These are phyloP conservation scores for Pangasius mekongensis DNA, from an alignment of 2,797 vertebrate species.

Conservation along the genomic window DNA sequence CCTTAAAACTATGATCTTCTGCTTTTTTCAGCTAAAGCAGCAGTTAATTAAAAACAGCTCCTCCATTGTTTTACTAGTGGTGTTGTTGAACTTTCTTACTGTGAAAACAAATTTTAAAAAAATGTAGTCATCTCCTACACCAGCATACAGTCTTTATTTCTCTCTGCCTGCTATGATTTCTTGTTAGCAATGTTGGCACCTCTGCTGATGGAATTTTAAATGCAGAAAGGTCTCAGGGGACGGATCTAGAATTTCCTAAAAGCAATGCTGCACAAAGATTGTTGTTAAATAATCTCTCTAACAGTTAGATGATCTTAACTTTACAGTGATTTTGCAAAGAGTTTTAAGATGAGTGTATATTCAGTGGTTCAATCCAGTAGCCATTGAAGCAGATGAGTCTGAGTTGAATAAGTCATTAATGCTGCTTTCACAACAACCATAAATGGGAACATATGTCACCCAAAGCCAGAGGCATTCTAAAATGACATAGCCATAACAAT, in stretches of 20 bases:
- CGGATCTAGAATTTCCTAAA: not conserved
- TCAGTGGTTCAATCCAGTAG: slow-evolving; percentile 29
- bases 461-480: slow-evolving; percentile 45
- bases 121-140: not conserved
- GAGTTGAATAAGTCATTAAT: slow-evolving; percentile 36
- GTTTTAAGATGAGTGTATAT: slow-evolving; percentile 20
- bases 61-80: not conserved
- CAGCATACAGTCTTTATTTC: not conserved
- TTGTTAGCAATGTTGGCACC: slow-evolving; percentile 1
- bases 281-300: not conserved
- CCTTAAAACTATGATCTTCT: not conserved
- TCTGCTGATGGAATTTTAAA: slow-evolving; percentile 18
- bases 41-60: not conserved
- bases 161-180: not conserved
- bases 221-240: not conserved
- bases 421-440: slow-evolving; percentile 34
- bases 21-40: not conserved
- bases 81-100: not conserved
- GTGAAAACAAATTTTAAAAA: not conserved
- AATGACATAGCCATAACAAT: slow-evolving; percentile 34
- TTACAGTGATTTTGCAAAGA: not conserved
- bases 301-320: not conserved
- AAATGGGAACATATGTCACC: slow-evolving; percentile 46
- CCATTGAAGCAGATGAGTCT: slow-evolving; percentile 34
- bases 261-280: not conserved